Base-by-base conservation (phyloP, 2,113 vertebrate genomes). In the Lagopus muta region DNA sequence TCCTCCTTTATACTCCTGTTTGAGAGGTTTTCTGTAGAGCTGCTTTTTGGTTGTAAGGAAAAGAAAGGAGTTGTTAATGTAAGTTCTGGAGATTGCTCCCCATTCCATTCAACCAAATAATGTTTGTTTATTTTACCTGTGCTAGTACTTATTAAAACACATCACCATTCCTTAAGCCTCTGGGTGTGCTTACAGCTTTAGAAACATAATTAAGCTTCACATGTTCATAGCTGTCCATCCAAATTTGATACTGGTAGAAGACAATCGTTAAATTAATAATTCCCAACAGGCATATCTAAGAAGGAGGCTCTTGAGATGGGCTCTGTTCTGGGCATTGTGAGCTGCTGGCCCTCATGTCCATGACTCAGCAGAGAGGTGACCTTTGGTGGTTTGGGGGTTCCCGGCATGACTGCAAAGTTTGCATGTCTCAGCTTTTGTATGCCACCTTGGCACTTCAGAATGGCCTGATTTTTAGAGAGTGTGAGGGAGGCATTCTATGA, bases 151-250 rank as follows among this genome's bases (percentile, higher is more conserved):
- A 83, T 32, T 94, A 77, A 88, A 91, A 80, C 57, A 32, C 42
- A 65, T 66, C 21, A 28, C 24, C 22, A 50, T 76, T 90, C 85
- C 57, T 67, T 75, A 90, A 96, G 83, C 83, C 38, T 88, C 91
- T 79, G 75, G 50, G 27, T 82, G 57, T 2, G 3, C 88, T 96
- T 95, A 61, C 66, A 30, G 79, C n/a, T 90, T 95, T 48, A 82
- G 84, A 91, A 94, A 91, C 52, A 34, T 91, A 92, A 96, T 97
- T 97, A 93, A 96, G 82, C 82, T 90, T 95, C 79, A 93, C 70
- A 80, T 48, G 60, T 85, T 85, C 65, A 42, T 69, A 86, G 82
- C 80, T 92, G 40, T 62, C 81, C 86, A 75, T 86, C 82, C 60
- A 48, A 15, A 82, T 78, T 82, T 72, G 71, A 83, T 83, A 70